Evolutionary conservation across 2,797 vertebrate genomes (phyloP), one percentile per base, ranked within the genome.

Genomic region (Epinephelus malabaricus): DNA sequence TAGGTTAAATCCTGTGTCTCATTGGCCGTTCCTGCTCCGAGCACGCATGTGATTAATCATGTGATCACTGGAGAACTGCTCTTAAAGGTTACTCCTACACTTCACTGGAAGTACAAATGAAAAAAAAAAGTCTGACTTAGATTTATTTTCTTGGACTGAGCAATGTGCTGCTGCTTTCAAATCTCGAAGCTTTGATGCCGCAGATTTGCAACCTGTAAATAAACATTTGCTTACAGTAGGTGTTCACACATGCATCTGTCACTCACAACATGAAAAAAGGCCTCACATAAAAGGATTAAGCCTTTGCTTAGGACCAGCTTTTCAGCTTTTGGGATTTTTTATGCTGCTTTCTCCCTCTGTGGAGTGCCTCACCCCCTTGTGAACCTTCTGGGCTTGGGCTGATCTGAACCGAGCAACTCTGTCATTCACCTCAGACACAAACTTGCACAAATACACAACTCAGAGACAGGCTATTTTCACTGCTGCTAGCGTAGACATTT

Each of bases 221-320:
- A 80, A 77, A 73, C 61, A 75, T 66, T 84, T 75, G 68, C 86
- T 87, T 86, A 79, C 75, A 79, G 75, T 60, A 55, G 68, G 63
- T 76, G 78, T 86, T 82, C 70, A 62, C 70, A 65, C 80, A 54
- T 47, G n/a, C 62, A 54, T 78, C 70, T 58, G 56, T 79, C 78
- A 73, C 74, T 81, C 60, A 69, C 58, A 23, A 78, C 78, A 86
- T 89, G 72, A 89, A 79, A 82, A 51, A 79, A 72, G 34, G 71
- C 54, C 65, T 71, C 64, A 66, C 78, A 85, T 86, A 67, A 90
- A 89, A 78, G 81, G 76, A 64, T 86, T 75, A 81, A 82, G 72
- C 43, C 54, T 76, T 64, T 75, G 69, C 82, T 76, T 18, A 34
- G 60, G 69, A 76, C 30, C 49, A 15, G 74, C 69, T 78, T 88